Conservation (phyloP, 2,797 vertebrate genomes). For the Sebastolobus altivelis region DNA sequence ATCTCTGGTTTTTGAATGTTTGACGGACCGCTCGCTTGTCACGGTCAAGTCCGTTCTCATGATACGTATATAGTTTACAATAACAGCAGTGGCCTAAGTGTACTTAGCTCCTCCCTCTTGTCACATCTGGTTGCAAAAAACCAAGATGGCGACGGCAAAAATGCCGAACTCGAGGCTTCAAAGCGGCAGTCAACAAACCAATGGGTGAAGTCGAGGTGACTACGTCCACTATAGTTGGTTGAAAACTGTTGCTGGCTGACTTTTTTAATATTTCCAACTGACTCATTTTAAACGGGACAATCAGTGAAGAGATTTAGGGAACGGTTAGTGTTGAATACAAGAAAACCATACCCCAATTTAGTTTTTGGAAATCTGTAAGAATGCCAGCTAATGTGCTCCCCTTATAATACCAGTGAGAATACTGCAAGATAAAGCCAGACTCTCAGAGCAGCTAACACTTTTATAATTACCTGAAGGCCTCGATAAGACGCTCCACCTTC, state of each 20-base stretch:
- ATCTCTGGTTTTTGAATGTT: neutral
- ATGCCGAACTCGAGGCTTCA: no score
- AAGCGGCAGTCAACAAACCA: no score
- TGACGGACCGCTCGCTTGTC: neutral
- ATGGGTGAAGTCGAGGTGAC: no score
- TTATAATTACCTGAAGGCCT: constrained; percentile 92
- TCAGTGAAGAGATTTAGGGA: neutral
- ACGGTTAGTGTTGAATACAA: neutral
- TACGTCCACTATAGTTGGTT: neutral
- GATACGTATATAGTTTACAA: neutral
- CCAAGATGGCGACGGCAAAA: no score
- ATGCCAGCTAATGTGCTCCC: neutral
- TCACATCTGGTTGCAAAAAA: no score
- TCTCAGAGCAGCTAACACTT: neutral
- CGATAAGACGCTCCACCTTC: constrained; percentile 97
- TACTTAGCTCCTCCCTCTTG: no score
- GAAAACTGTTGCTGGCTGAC: neutral
- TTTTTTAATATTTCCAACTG: neutral
- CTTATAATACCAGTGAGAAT: neutral
- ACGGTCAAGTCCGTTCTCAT: neutral
- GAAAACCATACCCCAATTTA: neutral
- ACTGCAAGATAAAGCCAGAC: neutral
- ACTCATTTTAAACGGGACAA: neutral
- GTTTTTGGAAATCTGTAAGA: neutral
- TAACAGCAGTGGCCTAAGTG: no score